Evolutionary conservation across 2,797 vertebrate species (phyloP).

Genomic region (Toxotes lorentzi): DNA sequence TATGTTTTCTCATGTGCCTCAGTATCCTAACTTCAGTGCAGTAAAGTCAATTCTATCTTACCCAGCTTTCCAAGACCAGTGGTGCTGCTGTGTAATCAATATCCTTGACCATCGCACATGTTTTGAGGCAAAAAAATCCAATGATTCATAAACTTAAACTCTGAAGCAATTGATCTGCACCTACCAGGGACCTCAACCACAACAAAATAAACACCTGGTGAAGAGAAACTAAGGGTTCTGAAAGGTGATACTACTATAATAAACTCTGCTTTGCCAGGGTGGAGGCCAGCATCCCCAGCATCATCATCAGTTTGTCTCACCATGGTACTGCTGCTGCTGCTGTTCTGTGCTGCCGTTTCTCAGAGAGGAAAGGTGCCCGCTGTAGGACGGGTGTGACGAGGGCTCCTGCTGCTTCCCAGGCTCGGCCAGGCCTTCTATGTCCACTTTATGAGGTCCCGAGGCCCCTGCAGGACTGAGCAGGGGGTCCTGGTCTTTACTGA

Average conservation of each 20-base stretch:
- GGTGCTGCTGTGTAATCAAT: slow-evolving; percentile 24
- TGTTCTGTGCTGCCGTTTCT: slow-evolving; percentile 73
- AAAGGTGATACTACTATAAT: not conserved
- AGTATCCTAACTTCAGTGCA: slow-evolving; percentile 3
- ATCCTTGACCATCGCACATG: not conserved
- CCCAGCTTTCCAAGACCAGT: not conserved
- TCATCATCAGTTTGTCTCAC: slow-evolving; percentile 71
- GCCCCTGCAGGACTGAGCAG: slow-evolving; percentile 76
- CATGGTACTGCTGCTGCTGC: slow-evolving; percentile 73
- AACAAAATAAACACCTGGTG: not conserved
- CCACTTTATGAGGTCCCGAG: slow-evolving; percentile 70
- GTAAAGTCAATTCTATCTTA: slow-evolving; percentile 5
- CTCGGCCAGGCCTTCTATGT: slow-evolving; percentile 72
- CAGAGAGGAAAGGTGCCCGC: slow-evolving; percentile 73
- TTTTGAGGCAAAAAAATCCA: slow-evolving; percentile 12
- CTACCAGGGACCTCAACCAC: not conserved
- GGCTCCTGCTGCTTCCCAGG: slow-evolving; percentile 76
- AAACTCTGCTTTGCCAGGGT: not conserved
- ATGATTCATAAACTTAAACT: slow-evolving; percentile 20
- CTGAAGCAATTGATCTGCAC: not conserved
- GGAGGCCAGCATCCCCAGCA: not conserved
- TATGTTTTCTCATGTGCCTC: slow-evolving; percentile 21
- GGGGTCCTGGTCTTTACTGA: slow-evolving; percentile 86
- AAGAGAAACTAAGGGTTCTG: not conserved
- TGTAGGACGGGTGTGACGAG: slow-evolving; percentile 70